phyloP scores from a whole-genome alignment of 37 sponge, comb jelly and placozoan species.

The Chondrosia reniformis region DNA sequence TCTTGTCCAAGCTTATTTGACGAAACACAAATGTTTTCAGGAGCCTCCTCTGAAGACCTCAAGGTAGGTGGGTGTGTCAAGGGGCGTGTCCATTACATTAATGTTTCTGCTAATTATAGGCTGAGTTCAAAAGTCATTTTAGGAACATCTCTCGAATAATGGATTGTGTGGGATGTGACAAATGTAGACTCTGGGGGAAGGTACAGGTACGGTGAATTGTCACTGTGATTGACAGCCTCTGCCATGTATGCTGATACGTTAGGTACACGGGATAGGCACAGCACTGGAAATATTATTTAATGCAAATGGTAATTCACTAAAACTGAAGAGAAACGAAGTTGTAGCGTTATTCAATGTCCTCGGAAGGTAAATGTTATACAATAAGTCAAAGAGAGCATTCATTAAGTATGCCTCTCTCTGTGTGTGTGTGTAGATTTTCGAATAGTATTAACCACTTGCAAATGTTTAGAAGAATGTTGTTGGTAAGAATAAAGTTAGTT shows the following conservation, averaged over 20 bases:
- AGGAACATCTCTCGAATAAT: conserved; percentile 95
- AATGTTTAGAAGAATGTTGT: conserved; percentile 23
- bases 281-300: conserved; percentile 94
- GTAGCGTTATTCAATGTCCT: conserved; percentile 92
- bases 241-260: background rate
- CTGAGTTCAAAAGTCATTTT: conserved; percentile 84
- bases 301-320: background rate
- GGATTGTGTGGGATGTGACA: conserved; percentile 99
- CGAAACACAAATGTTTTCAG: conserved; percentile 82
- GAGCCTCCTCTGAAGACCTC: conserved; percentile 49
- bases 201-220: conserved; percentile 58
- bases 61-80: conserved; percentile 39
- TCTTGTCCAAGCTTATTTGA: conserved; percentile 85
- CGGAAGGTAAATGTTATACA: conserved; percentile 56
- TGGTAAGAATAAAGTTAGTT: no score
- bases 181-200: conserved; percentile 96
- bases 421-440: conserved; percentile 10
- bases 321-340: conserved; percentile 67
- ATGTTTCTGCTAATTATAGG: conserved; percentile 24
- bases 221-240: background rate
- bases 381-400: background rate
- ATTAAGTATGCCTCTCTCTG: background rate
- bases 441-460: conserved; percentile 27
- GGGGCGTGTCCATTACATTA: no score
- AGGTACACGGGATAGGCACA: conserved; percentile 88